Conservation (phyloP, 2,888 invertebrate species). For the Altica lythri region DNA sequence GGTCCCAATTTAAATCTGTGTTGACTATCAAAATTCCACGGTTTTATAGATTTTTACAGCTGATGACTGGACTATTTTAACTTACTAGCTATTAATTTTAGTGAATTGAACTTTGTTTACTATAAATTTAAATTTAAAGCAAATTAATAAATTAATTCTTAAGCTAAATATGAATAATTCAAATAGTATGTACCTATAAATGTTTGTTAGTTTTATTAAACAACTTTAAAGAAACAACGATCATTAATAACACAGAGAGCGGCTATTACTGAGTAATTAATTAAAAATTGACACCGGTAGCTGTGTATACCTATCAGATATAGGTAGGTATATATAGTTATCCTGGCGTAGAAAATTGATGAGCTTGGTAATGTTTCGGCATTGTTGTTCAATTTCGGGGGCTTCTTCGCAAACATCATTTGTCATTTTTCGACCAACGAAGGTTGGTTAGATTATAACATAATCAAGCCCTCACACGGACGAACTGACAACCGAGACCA, state of each 20-base stretch:
- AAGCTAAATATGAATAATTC: neutral
- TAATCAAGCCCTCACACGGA: constrained; percentile 31
- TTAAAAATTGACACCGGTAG: constrained; percentile 36
- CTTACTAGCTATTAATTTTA: too few species aligned
- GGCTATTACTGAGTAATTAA: constrained; percentile 32
- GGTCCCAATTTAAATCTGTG: too few species aligned
- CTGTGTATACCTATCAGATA: constrained; percentile 3
- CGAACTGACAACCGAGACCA: constrained; percentile 28
- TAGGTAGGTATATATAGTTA: constrained; percentile 11
- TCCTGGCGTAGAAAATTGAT: constrained; percentile 32
- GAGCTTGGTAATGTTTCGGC: constrained; percentile 33
- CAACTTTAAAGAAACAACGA: neutral
- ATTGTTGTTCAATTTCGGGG: constrained; percentile 33
- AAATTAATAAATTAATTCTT: too few species aligned
- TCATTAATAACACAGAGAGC: constrained; percentile 12
- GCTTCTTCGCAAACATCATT: constrained; percentile 11
- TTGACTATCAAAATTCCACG: too few species aligned
- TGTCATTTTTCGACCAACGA: constrained; percentile 19
- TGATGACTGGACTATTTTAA: too few species aligned
- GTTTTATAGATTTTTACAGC: too few species aligned
- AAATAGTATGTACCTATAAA: constrained; percentile 1
- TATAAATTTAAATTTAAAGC: neutral
- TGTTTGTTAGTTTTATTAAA: constrained; percentile 1
- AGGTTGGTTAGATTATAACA: constrained; percentile 6
- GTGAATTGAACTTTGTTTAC: too few species aligned